Percentiles rank a stretch among this genome's conserved stretches.
Evolutionary conservation across 2,888 invertebrate genomes (phyloP).

Genomic region (Ophioninae sp.): DNA sequence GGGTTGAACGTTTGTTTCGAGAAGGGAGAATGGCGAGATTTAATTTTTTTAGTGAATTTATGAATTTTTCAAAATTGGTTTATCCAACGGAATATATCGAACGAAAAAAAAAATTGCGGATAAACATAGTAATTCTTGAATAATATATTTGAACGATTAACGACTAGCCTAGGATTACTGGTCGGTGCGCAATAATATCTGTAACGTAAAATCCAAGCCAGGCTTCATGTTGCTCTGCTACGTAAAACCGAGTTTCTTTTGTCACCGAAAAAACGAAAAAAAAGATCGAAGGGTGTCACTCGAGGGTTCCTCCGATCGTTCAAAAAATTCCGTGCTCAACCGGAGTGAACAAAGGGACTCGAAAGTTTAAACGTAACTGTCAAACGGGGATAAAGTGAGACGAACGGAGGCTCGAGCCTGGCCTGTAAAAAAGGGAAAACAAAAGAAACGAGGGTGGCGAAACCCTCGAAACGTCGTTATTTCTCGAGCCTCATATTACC

Average conservation of each 20-base stretch:
- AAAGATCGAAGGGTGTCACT: neutral
- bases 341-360: neutral
- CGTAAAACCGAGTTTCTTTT: conserved; percentile 78
- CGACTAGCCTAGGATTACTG: too few relatives aligned
- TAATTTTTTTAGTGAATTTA: neutral
- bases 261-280: conserved; percentile 73
- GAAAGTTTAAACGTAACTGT: neutral
- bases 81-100: neutral
- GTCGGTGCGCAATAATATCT: too few relatives aligned
- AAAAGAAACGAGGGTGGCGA: conserved; percentile 37
- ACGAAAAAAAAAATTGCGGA: too few relatives aligned
- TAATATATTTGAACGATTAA: too few relatives aligned
- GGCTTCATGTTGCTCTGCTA: conserved; percentile 77
- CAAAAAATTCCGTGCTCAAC: neutral
- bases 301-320: conserved; percentile 11
- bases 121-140: too few relatives aligned
- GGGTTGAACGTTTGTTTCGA: neutral
- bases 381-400: conserved; percentile 3
- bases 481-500: conserved; percentile 78
- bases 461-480: conserved; percentile 63
- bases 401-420: too few relatives aligned
- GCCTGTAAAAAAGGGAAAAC: neutral
- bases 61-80: neutral
- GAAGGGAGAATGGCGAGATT: neutral
- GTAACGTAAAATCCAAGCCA: neutral